These are phyloP conservation scores for Vulpes lagopus DNA, from an alignment of 2,113 vertebrate genomes.

Conservation along the genomic window DNA sequence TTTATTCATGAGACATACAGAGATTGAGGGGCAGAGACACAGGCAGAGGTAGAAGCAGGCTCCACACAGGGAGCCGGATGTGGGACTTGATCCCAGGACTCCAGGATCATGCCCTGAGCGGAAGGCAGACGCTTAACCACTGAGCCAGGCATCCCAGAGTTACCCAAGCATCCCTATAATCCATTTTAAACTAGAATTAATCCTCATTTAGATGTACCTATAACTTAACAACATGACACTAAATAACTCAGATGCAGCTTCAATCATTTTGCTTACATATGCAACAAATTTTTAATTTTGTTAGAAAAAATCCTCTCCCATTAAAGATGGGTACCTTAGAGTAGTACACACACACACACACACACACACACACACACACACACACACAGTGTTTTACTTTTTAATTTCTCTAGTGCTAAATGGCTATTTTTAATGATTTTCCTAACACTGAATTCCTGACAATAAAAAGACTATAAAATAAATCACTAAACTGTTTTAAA, in stretches of 20 bases:
- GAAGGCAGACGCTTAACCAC: no score
- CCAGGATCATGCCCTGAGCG: no score
- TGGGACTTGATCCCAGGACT: no score
- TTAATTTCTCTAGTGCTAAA: neutral
- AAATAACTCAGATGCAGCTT: neutral
- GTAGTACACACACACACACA: no score
- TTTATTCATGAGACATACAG: no score
- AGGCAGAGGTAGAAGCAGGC: no score
- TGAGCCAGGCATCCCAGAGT: no score
- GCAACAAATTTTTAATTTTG: neutral
- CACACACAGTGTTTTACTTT: no score
- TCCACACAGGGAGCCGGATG: no score
- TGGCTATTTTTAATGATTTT: neutral
- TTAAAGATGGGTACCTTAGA: neutral
- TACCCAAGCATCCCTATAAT: neutral
- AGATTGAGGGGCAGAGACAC: no score
- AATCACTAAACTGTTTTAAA: neutral
- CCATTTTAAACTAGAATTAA: slow-evolving; percentile 21
- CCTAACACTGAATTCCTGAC: neutral
- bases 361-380: no score
- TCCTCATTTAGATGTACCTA: neutral
- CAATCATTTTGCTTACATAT: neutral
- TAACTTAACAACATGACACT: neutral
- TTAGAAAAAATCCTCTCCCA: neutral
- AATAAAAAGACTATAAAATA: neutral